phyloP scores from a whole-genome alignment of 2,797 vertebrate genomes.

The Pristis pectinata region DNA sequence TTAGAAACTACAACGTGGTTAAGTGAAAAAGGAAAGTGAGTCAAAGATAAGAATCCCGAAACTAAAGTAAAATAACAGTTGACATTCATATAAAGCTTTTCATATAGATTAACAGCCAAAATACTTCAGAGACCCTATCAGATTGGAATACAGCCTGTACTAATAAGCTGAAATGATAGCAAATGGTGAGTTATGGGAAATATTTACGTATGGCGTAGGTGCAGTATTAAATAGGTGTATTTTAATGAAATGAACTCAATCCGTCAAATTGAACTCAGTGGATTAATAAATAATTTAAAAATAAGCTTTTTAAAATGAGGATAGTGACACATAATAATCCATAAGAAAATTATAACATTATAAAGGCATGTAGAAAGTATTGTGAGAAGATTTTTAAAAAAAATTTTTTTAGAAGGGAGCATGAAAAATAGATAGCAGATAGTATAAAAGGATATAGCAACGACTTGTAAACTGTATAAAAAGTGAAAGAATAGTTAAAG shows the following conservation, averaged over 20 bases:
- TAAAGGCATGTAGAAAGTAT: background rate
- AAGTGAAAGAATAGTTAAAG: background rate
- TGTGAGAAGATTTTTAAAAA: background rate
- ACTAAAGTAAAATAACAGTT: no score
- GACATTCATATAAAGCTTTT: background rate
- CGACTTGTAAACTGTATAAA: background rate
- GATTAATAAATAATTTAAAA: background rate
- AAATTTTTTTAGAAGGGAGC: background rate
- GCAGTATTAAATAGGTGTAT: background rate
- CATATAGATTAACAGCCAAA: background rate
- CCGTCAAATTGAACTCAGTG: background rate
- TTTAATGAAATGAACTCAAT: background rate
- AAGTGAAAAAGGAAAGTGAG: background rate
- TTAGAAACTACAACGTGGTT: background rate
- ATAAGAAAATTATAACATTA: background rate
- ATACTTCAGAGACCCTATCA: background rate
- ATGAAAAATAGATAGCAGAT: background rate
- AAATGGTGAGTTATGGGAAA: background rate
- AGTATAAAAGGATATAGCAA: background rate
- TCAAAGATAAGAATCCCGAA: background rate
- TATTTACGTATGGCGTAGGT: background rate
- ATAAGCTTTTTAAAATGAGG: background rate
- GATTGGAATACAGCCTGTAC: background rate
- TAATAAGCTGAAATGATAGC: background rate
- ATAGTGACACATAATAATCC: background rate